phyloP scores from a whole-genome alignment of 1,140 invertebrate genomes.

The Diorhabda elongata region DNA sequence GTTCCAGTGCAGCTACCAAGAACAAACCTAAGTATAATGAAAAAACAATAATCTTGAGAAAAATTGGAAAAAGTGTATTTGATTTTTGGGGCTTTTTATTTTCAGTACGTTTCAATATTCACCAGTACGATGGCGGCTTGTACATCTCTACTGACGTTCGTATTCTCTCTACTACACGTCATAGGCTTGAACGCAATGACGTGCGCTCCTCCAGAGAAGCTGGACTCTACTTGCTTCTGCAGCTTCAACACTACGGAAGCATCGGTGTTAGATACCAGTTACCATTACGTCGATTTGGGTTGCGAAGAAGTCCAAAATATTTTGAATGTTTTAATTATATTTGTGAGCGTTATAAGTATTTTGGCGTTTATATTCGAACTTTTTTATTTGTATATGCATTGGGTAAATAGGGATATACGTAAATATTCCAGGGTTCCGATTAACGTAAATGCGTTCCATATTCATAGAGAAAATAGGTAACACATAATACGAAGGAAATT shows the following conservation, averaged over 20 bases:
- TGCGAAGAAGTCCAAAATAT: slow-evolving; percentile 49
- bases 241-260: slow-evolving; percentile 22
- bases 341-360: slow-evolving; percentile 44
- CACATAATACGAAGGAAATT: neutral
- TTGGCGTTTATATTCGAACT: slow-evolving; percentile 45
- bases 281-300: slow-evolving; percentile 48
- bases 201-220: slow-evolving; percentile 42
- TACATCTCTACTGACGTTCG: neutral
- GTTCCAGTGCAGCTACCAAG: too few relatives aligned
- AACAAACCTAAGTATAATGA: too few relatives aligned
- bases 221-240: slow-evolving; percentile 45
- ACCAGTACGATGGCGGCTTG: slow-evolving; percentile 1
- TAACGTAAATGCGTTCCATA: slow-evolving; percentile 7
- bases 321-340: slow-evolving; percentile 46
- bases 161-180: slow-evolving; percentile 47
- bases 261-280: slow-evolving; percentile 28
- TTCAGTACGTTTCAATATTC: slow-evolving; percentile 9
- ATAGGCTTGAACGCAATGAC: slow-evolving; percentile 43
- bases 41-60: too few relatives aligned
- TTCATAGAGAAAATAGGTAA: slow-evolving; percentile 5
- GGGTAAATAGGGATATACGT: slow-evolving; percentile 47
- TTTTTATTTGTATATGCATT: slow-evolving; percentile 50
- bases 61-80: too few relatives aligned
- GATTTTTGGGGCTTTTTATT: neutral
- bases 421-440: slow-evolving; percentile 37